phyloP scores from a whole-genome alignment of 2,113 vertebrate species.

The Oryzias woworae region DNA sequence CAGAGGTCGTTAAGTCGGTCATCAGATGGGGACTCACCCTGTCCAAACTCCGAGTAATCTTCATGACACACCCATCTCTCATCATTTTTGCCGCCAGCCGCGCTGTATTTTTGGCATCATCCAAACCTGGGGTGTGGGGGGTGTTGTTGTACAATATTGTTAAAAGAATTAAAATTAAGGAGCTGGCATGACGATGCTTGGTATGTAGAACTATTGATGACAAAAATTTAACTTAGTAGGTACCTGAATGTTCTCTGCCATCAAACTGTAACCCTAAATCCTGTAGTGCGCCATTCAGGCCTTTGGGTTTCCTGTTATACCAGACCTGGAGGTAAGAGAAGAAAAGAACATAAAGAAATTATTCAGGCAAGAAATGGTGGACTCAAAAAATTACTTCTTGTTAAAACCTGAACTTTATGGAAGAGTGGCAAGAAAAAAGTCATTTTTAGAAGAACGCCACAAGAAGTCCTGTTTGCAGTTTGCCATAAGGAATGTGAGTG shows the following conservation, averaged over 20 bases:
- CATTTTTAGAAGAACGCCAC: too few species aligned
- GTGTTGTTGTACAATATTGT: not conserved
- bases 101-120: constrained; percentile 93
- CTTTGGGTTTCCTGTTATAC: constrained; percentile 90
- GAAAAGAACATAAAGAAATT: not conserved
- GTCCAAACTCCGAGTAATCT: constrained; percentile 84
- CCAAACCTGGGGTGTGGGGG: constrained; percentile 80
- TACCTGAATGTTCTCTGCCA: constrained; percentile 93
- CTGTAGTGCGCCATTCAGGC: constrained; percentile 89
- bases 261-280: constrained; percentile 91
- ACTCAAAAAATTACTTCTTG: not conserved
- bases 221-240: not conserved
- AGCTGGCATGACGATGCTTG: not conserved
- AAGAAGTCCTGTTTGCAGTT: too few species aligned
- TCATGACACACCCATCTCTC: constrained; percentile 89
- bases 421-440: too few species aligned
- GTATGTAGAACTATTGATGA: not conserved
- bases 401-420: too few species aligned
- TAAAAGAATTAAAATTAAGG: not conserved
- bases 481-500: too few species aligned
- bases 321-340: constrained; percentile 76
- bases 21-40: constrained; percentile 83
- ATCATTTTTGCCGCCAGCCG: constrained; percentile 88
- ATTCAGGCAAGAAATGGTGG: not conserved
- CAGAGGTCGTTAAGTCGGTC: not conserved